Conservation (phyloP, 2,113 vertebrate genomes). For the Ursus arctos region DNA sequence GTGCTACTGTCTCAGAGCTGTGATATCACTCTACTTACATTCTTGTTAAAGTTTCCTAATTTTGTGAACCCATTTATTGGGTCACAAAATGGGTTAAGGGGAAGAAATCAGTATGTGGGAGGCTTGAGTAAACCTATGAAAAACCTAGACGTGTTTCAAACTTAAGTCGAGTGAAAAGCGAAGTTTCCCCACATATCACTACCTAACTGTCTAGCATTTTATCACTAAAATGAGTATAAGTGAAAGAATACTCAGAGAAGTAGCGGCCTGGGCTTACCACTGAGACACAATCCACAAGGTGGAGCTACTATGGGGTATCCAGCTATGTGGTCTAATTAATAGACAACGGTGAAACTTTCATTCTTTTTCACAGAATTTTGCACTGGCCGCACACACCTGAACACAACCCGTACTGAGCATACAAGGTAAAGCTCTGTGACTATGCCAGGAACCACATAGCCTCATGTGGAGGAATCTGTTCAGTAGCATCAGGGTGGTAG, state of each 20-base stretch:
- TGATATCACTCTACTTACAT: not conserved
- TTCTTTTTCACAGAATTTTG: not conserved
- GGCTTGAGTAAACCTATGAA: not conserved
- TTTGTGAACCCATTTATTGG: not conserved
- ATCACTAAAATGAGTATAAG: not conserved
- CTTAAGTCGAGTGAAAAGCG: not conserved
- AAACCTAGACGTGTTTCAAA: not conserved
- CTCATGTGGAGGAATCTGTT: not conserved
- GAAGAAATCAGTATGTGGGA: not conserved
- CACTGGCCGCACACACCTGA: not conserved
- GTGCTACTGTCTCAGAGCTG: not conserved
- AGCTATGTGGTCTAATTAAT: accelerated
- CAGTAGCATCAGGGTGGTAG: not conserved
- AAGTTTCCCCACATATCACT: not conserved
- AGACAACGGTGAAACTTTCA: not conserved
- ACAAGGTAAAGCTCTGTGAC: not conserved
- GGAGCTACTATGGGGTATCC: constrained; percentile 12
- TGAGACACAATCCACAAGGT: not conserved
- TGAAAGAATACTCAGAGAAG: not conserved
- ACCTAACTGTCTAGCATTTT: not conserved
- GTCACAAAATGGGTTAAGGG: not conserved
- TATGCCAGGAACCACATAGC: not conserved
- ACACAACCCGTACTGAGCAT: not conserved
- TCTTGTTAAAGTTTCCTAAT: not conserved
- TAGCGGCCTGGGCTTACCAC: not conserved